Conservation (phyloP, 1,140 invertebrate species). For the Microplitis mediator region DNA sequence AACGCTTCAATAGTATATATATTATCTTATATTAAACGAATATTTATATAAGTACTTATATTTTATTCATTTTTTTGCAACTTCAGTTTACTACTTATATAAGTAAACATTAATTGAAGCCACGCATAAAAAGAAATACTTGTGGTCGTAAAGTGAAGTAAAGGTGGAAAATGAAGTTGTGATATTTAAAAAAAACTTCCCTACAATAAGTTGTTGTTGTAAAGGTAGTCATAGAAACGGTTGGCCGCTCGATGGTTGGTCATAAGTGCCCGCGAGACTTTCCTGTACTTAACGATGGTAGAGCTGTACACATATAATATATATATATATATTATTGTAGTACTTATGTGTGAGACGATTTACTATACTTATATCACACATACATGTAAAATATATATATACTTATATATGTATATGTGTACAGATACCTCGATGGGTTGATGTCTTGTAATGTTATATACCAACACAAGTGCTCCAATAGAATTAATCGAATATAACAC, state of each 20-base stretch:
- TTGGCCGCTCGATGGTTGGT: constrained; percentile 54
- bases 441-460: constrained; percentile 27
- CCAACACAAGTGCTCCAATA: constrained; percentile 34
- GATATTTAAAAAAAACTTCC: constrained; percentile 50
- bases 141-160: background rate
- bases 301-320: background rate
- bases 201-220: constrained; percentile 56
- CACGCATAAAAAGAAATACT: background rate
- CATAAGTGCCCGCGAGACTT: constrained; percentile 41
- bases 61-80: no score
- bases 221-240: constrained; percentile 57
- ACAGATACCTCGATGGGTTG: constrained; percentile 18
- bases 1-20: no score
- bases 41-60: no score
- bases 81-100: no score
- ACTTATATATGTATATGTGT: background rate
- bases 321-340: no score
- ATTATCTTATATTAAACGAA: no score
- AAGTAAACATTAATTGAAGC: no score
- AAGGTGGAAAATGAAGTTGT: constrained; percentile 4
- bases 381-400: no score
- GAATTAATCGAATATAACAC: no score
- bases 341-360: no score
- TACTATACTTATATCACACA: no score
- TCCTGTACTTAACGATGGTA: background rate